Base-by-base conservation (phyloP, 2,113 vertebrate genomes). In the Poeciliopsis turrubarensis region DNA sequence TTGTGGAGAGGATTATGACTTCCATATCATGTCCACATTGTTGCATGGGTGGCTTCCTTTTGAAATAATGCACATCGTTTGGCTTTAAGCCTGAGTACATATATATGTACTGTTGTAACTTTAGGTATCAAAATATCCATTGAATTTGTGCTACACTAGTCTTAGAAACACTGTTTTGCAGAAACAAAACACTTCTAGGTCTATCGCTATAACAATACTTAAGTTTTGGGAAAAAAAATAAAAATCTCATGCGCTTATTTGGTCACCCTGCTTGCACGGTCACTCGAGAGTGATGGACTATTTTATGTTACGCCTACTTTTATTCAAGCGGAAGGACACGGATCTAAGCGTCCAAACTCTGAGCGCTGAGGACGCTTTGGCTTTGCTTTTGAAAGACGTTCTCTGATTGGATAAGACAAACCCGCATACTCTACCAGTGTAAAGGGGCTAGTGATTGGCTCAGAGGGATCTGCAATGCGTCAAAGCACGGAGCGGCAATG, bases 391-490 rank as follows among this genome's bases (percentile, higher is more conserved):
- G 92, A 95, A 75, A 94, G 63, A 68, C 51, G 3, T 7, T 15
- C 32, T 41, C 30, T 91, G 92, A 98, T 98, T 95, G 97, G 96
- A 78, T 79, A 62, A 44, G 13, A 72, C 44, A 83, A 78, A 96
- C 81, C 97, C 87, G 97, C 97, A 98, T 96, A 90, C 91, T 92
- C 92, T 82, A 83, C 86, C 83, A 71, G 82, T 95, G 94, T 94
- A 93, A 75, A 75, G 75, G 71, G 86, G 47, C 77, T 47, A 26
- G 57, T 81, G 92, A 97, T 97, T 98, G 96, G 97, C 25, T 75
- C 83, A 79, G 9, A 74, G 3, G 86, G 93, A 97, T 95, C 97
- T 96, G 97, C 97, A 99, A 98, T 98, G 97, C 97, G 97, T 96
- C 97, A 98, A 96, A 94, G 69, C 86, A 78, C 86, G 91, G 91